A percentile compares a stretch with the other conserved stretches of the same genome.
phyloP scores from a whole-genome alignment of 2,797 vertebrate genomes.

The Nasua narica region DNA sequence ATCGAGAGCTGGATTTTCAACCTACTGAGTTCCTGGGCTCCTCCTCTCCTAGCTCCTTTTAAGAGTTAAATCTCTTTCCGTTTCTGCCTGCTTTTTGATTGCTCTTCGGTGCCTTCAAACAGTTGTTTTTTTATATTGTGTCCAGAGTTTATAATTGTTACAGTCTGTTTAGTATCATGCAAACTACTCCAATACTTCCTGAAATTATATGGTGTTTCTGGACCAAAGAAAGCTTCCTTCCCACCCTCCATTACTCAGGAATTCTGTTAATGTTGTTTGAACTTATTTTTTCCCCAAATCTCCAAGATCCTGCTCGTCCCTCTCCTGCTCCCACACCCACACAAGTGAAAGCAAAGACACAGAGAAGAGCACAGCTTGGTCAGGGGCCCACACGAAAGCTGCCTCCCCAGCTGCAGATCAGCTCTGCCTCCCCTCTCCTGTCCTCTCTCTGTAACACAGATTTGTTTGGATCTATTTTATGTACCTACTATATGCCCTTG shows the following conservation, averaged over 20 bases:
- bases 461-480: background rate
- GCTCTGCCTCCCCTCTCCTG: background rate
- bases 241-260: background rate
- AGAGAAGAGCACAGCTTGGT: background rate
- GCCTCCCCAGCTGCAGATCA: background rate
- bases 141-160: background rate
- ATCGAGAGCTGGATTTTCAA: background rate
- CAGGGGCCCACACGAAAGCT: background rate
- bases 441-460: background rate
- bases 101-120: background rate
- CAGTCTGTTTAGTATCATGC: background rate
- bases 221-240: background rate
- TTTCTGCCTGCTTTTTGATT: background rate
- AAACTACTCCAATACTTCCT: background rate
- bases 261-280: constrained; percentile 6
- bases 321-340: background rate
- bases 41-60: background rate
- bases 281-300: background rate
- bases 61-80: background rate
- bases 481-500: background rate
- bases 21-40: background rate
- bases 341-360: background rate
- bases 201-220: background rate
- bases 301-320: background rate
- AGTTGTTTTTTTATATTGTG: background rate